These are phyloP conservation scores for Schizaphis graminum DNA, from an alignment of 2,888 invertebrate species.

Conservation along the genomic window DNA sequence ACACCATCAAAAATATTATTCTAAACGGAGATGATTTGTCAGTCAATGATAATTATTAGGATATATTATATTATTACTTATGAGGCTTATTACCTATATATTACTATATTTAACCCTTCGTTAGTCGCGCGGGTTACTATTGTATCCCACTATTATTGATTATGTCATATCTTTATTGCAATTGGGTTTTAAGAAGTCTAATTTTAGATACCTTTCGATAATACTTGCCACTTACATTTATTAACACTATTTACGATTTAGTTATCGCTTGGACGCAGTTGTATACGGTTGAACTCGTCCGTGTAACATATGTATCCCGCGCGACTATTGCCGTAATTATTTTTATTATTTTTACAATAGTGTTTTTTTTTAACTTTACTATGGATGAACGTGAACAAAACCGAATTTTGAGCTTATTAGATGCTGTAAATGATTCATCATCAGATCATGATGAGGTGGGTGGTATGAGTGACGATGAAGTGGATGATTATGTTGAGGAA, in stretches of 20 bases:
- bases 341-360: constrained; percentile 27
- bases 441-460: constrained; percentile 24
- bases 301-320: constrained; percentile 39
- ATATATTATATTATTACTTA: too few species aligned
- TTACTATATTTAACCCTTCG: constrained; percentile 40
- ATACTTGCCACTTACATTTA: constrained; percentile 38
- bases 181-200: constrained; percentile 34
- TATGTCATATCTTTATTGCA: constrained; percentile 37
- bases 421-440: constrained; percentile 27
- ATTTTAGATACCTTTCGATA: constrained; percentile 50
- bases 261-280: neutral
- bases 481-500: constrained; percentile 34
- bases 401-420: constrained; percentile 34
- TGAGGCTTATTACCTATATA: too few species aligned
- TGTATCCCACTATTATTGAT: constrained; percentile 42
- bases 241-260: constrained; percentile 40
- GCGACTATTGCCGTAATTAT: constrained; percentile 41
- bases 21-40: too few species aligned
- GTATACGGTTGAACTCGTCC: constrained; percentile 25
- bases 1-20: too few species aligned
- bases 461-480: constrained; percentile 15
- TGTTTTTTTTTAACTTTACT: constrained; percentile 37
- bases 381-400: constrained; percentile 45
- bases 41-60: too few species aligned
- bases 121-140: constrained; percentile 36